These are phyloP conservation scores for Pandemis heparana DNA, from an alignment of 2,888 invertebrate genomes.

Conservation along the genomic window DNA sequence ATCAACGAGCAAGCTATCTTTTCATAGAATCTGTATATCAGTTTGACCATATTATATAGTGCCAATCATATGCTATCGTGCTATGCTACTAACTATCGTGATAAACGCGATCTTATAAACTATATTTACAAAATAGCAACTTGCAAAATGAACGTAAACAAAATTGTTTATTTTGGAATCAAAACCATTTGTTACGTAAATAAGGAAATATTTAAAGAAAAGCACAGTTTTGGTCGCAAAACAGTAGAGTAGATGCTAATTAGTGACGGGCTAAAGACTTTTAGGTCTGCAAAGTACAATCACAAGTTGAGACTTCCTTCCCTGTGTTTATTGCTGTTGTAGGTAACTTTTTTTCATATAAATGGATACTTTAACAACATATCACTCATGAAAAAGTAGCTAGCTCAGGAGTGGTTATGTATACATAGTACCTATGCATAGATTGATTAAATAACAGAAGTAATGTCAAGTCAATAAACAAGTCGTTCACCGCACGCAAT, in stretches of 20 bases:
- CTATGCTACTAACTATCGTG: no score
- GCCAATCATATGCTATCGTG: no score
- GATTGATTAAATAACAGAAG: conserved; percentile 64
- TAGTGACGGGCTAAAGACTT: no score
- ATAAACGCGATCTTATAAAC: neutral
- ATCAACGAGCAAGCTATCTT: conserved; percentile 50
- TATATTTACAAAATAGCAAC: neutral
- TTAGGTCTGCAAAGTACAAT: no score
- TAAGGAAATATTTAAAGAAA: no score
- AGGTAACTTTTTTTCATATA: neutral
- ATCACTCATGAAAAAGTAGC: neutral
- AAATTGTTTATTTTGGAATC: no score
- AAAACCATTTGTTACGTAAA: neutral
- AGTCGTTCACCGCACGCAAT: conserved; percentile 73
- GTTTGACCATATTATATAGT: conserved; percentile 7
- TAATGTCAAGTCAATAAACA: conserved; percentile 74
- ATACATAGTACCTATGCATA: neutral
- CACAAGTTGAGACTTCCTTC: no score
- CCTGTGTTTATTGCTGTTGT: no score
- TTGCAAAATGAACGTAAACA: no score
- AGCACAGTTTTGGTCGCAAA: no score
- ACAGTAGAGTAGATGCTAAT: no score
- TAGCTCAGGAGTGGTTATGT: neutral
- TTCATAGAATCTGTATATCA: conserved; percentile 47
- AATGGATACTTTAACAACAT: neutral